Conservation (phyloP, 2,113 vertebrate genomes). For the Leptobrachium ailaonicum region DNA sequence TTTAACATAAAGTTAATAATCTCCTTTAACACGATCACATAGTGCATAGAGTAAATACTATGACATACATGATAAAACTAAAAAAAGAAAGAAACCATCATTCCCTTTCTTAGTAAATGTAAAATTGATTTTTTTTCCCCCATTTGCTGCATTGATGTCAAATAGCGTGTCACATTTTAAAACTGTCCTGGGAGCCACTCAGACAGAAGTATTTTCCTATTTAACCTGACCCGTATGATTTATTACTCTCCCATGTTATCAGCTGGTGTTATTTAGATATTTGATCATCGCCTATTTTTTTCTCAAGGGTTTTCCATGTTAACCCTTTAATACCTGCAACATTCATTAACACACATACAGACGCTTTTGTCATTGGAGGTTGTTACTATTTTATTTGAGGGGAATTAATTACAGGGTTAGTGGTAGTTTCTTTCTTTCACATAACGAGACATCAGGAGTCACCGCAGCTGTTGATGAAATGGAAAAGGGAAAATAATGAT, state of each 20-base stretch:
- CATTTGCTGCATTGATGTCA: constrained; percentile 73
- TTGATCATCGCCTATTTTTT: constrained; percentile 73
- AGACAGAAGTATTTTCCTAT: constrained; percentile 67
- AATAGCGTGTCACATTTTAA: constrained; percentile 76
- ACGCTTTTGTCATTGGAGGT: neutral
- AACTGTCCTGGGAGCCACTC: constrained; percentile 66
- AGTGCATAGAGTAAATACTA: neutral
- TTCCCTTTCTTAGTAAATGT: constrained; percentile 70
- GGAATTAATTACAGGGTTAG: no score
- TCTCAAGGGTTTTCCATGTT: constrained; percentile 41
- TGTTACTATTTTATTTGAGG: no score
- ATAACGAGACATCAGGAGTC: neutral
- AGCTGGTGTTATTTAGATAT: constrained; percentile 72
- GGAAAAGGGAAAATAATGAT: no score
- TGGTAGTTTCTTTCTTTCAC: neutral
- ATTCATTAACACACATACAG: neutral
- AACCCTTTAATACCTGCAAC: neutral
- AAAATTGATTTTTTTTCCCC: constrained; percentile 68
- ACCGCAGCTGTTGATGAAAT: no score
- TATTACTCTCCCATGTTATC: constrained; percentile 63
- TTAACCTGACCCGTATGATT: constrained; percentile 67
- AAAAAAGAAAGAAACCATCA: neutral
- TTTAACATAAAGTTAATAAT: no score
- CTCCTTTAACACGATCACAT: no score
- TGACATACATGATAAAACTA: neutral